Evolutionary conservation across 1,140 invertebrate species (phyloP), one percentile per base, ranked within the genome.

Genomic region (Drosophila nasuta): DNA sequence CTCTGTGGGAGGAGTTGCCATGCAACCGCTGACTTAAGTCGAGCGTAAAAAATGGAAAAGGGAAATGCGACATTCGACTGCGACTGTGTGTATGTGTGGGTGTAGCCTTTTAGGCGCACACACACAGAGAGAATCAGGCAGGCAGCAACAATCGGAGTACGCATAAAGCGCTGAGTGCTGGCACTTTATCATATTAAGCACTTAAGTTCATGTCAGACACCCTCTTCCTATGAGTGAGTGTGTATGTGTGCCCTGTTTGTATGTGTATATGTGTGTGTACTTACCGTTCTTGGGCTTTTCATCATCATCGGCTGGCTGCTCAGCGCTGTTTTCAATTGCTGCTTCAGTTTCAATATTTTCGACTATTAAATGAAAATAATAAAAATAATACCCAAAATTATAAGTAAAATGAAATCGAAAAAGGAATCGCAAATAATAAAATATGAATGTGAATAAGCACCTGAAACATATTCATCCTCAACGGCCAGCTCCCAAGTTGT

Each of bases 271-370:
- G 67, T 68, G 43, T 11, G 35, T 13, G 28, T 13, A 4, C 77
- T 93, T 93, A 82, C 91, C 92, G 82, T 94, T 93, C 92, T 90
- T 83, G 75, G 76, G 57, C 56, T 56, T 64, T 69, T 72, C 59
- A 43, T 17, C 45, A 63, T 66, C 73, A 38, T 70, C 71, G 56
- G 71, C 64, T 13, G 75, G 69, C 70, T 70, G 75, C 82, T 81
- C 67, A 62, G 79, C 81, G 75, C 65, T 33, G 28, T 10, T 58
- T 74, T 72, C 65, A 56, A 54, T 25, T 51, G 52, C 30, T 52
- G 58, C 62, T 48, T 86, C 81, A 64, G 71, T 79, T 67, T 88
- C 85, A 82, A 79, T 70, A 68, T 71, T 56, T 17, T 80, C 73
- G 86, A 91, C 80, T 82, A 11, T 11, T 48, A 76, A 73, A 58